Evolutionary conservation across 2,113 vertebrate species (phyloP), one percentile per base, ranked within the genome.

Genomic region (Hippocampus barbouri): DNA sequence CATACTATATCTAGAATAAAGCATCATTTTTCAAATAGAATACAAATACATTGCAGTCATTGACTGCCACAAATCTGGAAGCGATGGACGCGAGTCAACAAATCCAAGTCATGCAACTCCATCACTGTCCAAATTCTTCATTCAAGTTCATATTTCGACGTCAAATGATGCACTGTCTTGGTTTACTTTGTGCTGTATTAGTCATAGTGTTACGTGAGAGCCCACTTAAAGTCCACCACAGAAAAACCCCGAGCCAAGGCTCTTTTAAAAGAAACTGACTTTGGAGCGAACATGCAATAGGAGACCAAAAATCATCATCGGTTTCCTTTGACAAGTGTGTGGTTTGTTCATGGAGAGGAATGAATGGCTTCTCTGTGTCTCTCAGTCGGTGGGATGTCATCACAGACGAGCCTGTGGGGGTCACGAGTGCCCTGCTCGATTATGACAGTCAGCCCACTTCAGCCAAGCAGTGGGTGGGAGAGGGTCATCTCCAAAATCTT

Each of bases 311-410:
- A 66, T 84, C 78, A 82, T 80, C 75, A 83, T 73, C 27, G 60
- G 64, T 69, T 78, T 76, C 60, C 66, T 85, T 80, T 84, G 81
- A 84, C 79, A 81, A 80, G 79, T 76, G 74, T 78, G 79, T 77
- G 81, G 80, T 84, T 86, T 84, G 60, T 65, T 57, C 78, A 77
- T 76, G 70, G 72, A 78, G 74, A 80, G 62, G 66, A 74, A 87
- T 88, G 82, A 87, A 87, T 83, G 72, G 81, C 66, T 79, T 27
- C 78, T 81, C 79, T 88, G 86, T 88, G 88, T 80, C 71, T 84
- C 71, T 84, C 69, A 74, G 79, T 87, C 80, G 85, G 65, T 51
- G 49, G 54, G 72, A 71, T 64, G 81, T 87, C 79, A 86, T 83
- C 79, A 71, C 45, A 70, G 74, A 72, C 64, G 68, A 82, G 74